phyloP scores from a whole-genome alignment of 2,113 vertebrate species.

The Manacus vitellinus region DNA sequence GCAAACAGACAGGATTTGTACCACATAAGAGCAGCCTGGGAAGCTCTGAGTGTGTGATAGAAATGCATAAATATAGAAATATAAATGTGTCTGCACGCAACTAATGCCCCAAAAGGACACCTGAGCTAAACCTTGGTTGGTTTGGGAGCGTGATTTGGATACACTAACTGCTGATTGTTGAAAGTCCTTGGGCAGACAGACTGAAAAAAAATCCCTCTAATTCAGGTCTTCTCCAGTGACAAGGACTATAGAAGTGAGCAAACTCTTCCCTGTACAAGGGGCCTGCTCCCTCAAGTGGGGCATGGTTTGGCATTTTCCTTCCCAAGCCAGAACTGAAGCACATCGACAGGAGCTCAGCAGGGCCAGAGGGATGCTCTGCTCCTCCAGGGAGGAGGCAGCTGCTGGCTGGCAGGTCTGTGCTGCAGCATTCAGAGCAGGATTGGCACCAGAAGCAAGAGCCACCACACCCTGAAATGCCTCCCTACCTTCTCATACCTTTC shows the following conservation, averaged over 20 bases:
- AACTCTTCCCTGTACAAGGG: background rate
- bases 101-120: background rate
- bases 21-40: background rate
- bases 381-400: background rate
- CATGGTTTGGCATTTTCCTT: background rate
- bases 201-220: background rate
- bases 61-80: background rate
- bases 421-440: background rate
- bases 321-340: background rate
- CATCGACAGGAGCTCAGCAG: background rate
- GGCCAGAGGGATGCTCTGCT: background rate
- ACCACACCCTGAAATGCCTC: fast-evolving
- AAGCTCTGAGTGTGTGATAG: background rate
- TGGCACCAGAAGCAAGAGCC: background rate
- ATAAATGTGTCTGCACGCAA: background rate
- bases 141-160: background rate
- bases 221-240: background rate
- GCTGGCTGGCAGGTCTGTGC: background rate
- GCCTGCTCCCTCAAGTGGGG: fast-evolving
- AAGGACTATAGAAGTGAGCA: background rate
- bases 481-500: fast-evolving
- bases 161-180: background rate
- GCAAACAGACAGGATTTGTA: background rate
- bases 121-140: background rate
- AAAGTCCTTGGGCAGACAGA: background rate